These are phyloP conservation scores for Charanyca ferruginea DNA, from an alignment of 2,888 invertebrate species.

Conservation along the genomic window DNA sequence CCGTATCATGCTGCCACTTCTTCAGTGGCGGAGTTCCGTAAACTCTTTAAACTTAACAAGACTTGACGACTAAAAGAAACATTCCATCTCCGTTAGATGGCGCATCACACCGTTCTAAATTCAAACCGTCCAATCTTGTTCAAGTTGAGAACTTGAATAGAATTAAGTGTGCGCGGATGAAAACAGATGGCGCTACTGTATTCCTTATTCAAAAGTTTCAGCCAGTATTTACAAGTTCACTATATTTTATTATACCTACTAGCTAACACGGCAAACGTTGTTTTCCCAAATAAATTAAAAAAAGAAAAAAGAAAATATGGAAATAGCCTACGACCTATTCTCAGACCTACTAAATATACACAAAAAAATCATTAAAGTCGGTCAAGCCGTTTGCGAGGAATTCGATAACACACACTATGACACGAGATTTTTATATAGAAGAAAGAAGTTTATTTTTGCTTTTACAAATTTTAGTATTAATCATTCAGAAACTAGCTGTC, in stretches of 20 bases:
- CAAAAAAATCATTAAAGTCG: no score
- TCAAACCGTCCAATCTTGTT: not conserved
- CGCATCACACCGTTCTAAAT: constrained; percentile 23
- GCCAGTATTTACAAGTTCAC: not conserved
- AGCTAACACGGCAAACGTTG: no score
- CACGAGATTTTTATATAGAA: no score
- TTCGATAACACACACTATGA: no score
- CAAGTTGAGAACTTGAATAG: constrained; percentile 30
- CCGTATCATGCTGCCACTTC: constrained; percentile 10
- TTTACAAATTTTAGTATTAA: not conserved
- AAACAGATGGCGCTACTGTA: constrained; percentile 40
- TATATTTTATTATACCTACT: no score
- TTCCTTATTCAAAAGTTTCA: constrained; percentile 9
- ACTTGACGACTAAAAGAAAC: constrained; percentile 7
- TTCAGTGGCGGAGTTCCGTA: constrained; percentile 11
- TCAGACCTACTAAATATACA: no score
- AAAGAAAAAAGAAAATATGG: no score
- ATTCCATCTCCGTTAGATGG: constrained; percentile 48
- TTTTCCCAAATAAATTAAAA: no score
- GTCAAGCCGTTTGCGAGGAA: no score
- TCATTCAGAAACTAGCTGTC: not conserved
- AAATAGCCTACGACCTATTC: no score
- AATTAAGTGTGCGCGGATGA: not conserved
- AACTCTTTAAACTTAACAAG: constrained; percentile 28
- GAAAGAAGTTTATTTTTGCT: no score